These are phyloP conservation scores for Patiria pectinifera DNA, from an alignment of 53 echinoderm and acorn worm species.

Conservation along the genomic window DNA sequence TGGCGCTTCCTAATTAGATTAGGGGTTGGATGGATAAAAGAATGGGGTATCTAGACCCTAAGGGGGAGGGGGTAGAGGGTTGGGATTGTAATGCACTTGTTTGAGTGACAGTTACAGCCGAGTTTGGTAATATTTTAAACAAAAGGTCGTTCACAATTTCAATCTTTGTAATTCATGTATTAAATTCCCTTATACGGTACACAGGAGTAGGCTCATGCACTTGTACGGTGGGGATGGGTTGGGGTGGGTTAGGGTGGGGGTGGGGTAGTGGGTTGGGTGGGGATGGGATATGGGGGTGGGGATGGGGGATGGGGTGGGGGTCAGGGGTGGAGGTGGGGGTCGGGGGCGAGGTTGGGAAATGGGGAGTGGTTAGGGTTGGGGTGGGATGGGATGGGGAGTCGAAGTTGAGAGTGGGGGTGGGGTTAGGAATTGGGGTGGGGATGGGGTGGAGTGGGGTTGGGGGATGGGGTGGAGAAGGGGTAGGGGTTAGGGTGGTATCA, in stretches of 20 bases:
- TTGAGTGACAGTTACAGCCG: slow-evolving; percentile 16
- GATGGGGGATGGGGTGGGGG: neutral
- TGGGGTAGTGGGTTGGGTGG: too few relatives aligned
- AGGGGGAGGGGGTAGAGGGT: neutral
- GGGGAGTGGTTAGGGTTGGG: too few relatives aligned
- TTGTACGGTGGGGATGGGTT: neutral
- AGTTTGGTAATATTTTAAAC: neutral
- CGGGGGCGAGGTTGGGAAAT: neutral
- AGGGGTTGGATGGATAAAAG: slow-evolving; percentile 2
- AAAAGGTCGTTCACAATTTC: neutral
- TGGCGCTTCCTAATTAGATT: slow-evolving; percentile 45
- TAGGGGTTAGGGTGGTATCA: too few relatives aligned
- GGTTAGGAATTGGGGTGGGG: too few relatives aligned
- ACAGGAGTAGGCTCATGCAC: too few relatives aligned
- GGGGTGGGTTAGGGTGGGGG: neutral
- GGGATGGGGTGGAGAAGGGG: too few relatives aligned
- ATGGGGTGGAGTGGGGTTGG: too few relatives aligned
- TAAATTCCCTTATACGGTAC: too few relatives aligned
- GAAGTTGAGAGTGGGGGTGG: too few relatives aligned
- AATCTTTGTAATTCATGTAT: too few relatives aligned
- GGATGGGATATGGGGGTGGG: neutral
- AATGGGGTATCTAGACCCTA: neutral
- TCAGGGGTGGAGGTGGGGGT: too few relatives aligned
- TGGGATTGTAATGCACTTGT: neutral
- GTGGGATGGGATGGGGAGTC: neutral